These are phyloP conservation scores for Ormyrus nitidulus DNA, from an alignment of 2,888 invertebrate genomes.

Conservation along the genomic window DNA sequence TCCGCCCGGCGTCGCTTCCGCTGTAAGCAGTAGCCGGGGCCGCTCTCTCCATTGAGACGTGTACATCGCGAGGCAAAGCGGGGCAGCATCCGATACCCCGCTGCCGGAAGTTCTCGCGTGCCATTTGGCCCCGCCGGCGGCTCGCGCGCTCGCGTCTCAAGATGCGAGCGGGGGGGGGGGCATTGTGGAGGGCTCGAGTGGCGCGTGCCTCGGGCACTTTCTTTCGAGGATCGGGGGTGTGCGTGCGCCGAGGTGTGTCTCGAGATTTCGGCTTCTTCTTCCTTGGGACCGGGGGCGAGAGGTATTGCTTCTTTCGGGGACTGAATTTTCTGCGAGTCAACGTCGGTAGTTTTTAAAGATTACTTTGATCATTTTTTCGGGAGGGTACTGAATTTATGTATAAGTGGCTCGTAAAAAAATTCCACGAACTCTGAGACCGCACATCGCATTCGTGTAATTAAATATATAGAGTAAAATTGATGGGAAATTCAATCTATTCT, in stretches of 20 bases:
- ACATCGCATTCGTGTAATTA: too few species aligned
- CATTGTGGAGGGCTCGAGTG: conserved; percentile 59
- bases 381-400: too few species aligned
- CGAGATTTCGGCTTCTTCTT: conserved; percentile 56
- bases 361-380: too few species aligned
- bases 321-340: too few species aligned
- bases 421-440: too few species aligned
- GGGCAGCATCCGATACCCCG: conserved; percentile 65
- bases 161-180: too few species aligned
- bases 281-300: background rate
- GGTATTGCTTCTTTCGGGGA: background rate
- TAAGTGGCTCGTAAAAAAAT: too few species aligned
- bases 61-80: background rate
- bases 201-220: conserved; percentile 69
- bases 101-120: conserved; percentile 74
- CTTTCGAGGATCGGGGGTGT: conserved; percentile 36
- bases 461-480: too few species aligned
- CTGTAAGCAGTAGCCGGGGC: conserved; percentile 35
- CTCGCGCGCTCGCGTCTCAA: conserved; percentile 57
- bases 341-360: too few species aligned
- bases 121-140: conserved; percentile 65
- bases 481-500: too few species aligned
- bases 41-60: conserved; percentile 60
- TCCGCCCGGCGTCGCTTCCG: conserved; percentile 63
- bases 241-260: conserved; percentile 57